Evolutionary conservation across 2,113 vertebrate species (phyloP).

Genomic region (Alosa alosa): DNA sequence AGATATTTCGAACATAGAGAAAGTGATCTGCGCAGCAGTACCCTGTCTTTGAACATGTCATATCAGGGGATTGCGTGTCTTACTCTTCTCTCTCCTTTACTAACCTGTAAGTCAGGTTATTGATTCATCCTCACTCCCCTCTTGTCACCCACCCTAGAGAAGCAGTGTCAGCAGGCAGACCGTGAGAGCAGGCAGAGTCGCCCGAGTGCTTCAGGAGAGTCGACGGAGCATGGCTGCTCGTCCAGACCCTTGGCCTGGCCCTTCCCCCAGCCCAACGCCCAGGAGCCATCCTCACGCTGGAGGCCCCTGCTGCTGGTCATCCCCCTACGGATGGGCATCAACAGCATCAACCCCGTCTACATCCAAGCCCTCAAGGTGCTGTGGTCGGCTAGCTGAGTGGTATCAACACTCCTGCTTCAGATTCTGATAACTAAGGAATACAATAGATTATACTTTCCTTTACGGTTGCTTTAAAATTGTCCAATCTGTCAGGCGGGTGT

Average conservation of each 20-base stretch:
- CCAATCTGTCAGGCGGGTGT: too few species aligned
- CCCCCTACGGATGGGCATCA: conserved; percentile 84
- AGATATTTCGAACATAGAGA: not conserved
- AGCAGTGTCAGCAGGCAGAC: conserved; percentile 73
- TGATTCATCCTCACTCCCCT: not conserved
- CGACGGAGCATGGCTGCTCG: conserved; percentile 17
- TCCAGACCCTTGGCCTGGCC: not conserved
- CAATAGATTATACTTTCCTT: not conserved
- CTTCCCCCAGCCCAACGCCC: not conserved
- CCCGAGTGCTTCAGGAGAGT: conserved; percentile 42
- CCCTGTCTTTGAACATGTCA: not conserved
- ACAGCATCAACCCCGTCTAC: conserved; percentile 86
- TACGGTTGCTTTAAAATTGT: not conserved
- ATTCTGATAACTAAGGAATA: not conserved
- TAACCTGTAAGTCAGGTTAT: not conserved
- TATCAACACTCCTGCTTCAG: not conserved
- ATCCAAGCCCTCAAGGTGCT: conserved; percentile 81
- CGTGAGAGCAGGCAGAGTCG: conserved; percentile 34
- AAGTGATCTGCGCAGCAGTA: not conserved
- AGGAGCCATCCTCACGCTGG: conserved; percentile 60
- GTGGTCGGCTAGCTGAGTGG: not conserved
- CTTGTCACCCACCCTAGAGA: conserved; percentile 62
- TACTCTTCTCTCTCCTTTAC: too few species aligned
- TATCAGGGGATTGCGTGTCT: not conserved
- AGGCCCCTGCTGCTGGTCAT: conserved; percentile 83